Base-by-base conservation (phyloP, 2,888 invertebrate species). In the Conchocele bisecta region DNA sequence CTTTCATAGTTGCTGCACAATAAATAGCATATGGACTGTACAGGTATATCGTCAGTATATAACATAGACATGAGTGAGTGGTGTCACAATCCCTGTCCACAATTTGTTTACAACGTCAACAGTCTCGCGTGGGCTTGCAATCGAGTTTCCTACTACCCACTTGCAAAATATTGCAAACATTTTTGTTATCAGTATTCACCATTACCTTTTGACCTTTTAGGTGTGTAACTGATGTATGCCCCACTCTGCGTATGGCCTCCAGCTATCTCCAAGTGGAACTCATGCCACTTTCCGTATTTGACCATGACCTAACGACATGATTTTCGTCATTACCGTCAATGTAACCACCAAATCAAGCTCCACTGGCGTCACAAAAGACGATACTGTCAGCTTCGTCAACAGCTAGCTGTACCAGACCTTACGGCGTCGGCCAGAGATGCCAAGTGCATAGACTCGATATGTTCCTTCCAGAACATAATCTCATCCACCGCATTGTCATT, bases 341-440 rank as follows among this genome's bases (percentile, higher is more conserved):
- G 15, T 4, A 60, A 50, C 46, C 50, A 37, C 50, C 26, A 28
- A 50, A 50, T n/a, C 50, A 28, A 28, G 61, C 35, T 44, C 53
- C 58, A 63, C 67, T 63, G 33, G 73, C 73, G 46, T 72, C 72
- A 33, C 66, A 57, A 53, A 44, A 72, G 22, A 72, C 53, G 28
- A 20, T 3, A 26, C 6, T 28, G 9, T 50, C 50, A 11, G 20
- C 31, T 17, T 5, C 50, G 9, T 5, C 4, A 26, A 5, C 6
- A n/a, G n/a, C n/a, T n/a, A n/a, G n/a, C n/a, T n/a, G n/a, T n/a
- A n/a, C n/a, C n/a, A n/a, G n/a, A n/a, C n/a, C n/a, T n/a, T n/a
- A n/a, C n/a, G n/a, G n/a, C n/a, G 5, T 7, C 50, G 3, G 6
- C 6, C 6, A 50, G 4, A 4, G 9, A 5, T 17, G 29, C 31